Conservation (phyloP, 2,888 invertebrate genomes). For the Lepetodrilus schrolli region DNA sequence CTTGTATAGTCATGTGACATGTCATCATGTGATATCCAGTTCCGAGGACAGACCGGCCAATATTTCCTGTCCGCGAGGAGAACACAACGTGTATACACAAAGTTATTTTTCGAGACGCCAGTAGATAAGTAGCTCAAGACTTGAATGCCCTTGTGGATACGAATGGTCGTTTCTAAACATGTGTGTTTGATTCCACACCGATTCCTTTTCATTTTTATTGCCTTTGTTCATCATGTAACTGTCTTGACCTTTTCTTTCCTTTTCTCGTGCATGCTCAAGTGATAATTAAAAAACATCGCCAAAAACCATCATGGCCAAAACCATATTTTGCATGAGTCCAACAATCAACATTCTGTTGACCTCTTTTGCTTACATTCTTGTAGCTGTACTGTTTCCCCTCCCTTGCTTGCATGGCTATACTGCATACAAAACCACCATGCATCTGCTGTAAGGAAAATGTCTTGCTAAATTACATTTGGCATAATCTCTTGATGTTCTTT, state of each 20-base stretch:
- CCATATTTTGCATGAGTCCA: too few species aligned
- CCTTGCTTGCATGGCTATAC: not conserved
- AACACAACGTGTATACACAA: conserved; percentile 3
- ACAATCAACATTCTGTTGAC: too few species aligned
- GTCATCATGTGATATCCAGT: conserved; percentile 23
- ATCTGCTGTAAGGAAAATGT: too few species aligned
- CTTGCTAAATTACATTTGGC: too few species aligned
- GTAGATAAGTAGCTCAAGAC: conserved; percentile 11
- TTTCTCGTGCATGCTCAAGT: not conserved
- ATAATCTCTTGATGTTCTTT: too few species aligned
- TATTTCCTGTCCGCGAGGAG: conserved; percentile 10
- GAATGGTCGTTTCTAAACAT: too few species aligned
- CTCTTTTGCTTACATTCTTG: too few species aligned
- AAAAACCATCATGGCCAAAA: not conserved
- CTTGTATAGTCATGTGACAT: conserved; percentile 17
- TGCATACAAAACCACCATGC: too few species aligned
- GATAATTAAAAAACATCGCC: not conserved
- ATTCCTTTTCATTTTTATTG: conserved; percentile 4
- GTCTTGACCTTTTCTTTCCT: not conserved
- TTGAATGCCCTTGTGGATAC: too few species aligned
- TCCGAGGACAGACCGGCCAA: conserved; percentile 21
- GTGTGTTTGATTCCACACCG: not conserved
- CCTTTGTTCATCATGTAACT: not conserved
- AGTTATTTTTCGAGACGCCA: conserved; percentile 22
- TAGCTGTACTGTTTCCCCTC: not conserved